Conservation (phyloP, 2,888 invertebrate genomes). For the Habrosyne pyritoides region DNA sequence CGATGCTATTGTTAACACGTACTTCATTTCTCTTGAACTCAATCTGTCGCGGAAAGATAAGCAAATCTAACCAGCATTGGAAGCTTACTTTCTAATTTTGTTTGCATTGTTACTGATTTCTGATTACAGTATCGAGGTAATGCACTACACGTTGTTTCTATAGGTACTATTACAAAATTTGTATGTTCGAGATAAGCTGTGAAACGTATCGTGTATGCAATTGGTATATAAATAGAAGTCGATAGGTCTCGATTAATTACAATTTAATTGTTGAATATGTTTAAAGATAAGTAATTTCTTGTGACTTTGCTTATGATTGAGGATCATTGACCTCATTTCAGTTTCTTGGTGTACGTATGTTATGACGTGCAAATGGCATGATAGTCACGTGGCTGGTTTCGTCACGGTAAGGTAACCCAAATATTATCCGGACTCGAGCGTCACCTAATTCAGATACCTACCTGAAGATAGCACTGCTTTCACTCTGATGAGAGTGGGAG, state of each 20-base stretch:
- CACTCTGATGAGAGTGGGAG: not conserved
- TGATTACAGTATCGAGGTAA: constrained; percentile 1
- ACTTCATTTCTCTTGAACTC: constrained; percentile 30
- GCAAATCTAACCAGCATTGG: constrained; percentile 16
- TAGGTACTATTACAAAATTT: not conserved
- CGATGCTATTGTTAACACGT: constrained; percentile 18
- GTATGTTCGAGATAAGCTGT: constrained; percentile 6
- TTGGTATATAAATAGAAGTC: not conserved
- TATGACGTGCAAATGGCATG: constrained; percentile 22
- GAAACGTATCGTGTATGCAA: not conserved
- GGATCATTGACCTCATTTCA: constrained; percentile 23
- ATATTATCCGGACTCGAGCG: not conserved
- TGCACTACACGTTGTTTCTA: constrained; percentile 4
- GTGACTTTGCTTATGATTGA: constrained; percentile 16
- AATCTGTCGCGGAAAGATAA: not conserved
- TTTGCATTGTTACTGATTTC: not conserved
- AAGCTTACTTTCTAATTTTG: constrained; percentile 3
- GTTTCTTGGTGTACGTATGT: constrained; percentile 18
- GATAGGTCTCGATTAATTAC: not conserved
- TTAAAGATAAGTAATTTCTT: not conserved
- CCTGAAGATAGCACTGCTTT: not conserved
- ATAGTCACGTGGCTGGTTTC: constrained; percentile 27
- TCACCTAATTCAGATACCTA: not conserved
- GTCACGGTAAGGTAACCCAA: constrained; percentile 7
- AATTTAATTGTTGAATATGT: not conserved